Conservation (phyloP, 2,113 vertebrate genomes). For the Cyprinodon variegatus region DNA sequence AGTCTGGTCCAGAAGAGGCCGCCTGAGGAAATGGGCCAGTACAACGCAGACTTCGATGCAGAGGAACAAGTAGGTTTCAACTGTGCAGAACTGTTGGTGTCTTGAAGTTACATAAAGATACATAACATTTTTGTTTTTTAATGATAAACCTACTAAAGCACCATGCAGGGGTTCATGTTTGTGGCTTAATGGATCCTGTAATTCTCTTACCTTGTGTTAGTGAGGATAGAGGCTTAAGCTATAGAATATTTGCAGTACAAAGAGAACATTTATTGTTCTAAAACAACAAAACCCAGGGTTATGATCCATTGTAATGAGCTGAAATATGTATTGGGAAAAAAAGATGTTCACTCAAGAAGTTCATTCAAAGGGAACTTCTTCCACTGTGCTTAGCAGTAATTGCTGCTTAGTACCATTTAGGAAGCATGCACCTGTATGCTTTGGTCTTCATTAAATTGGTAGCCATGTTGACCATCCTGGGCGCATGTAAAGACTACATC, state of each 20-base stretch:
- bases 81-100: constrained; percentile 1
- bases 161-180: not conserved
- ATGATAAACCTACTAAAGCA: not conserved
- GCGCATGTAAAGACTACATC: too few species aligned
- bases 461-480: too few species aligned
- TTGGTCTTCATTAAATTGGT: too few species aligned
- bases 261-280: too few species aligned
- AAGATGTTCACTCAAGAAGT: too few species aligned
- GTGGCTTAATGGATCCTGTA: not conserved
- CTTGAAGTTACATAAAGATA: not conserved
- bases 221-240: not conserved
- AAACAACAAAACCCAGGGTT: not conserved
- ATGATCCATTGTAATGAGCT: not conserved
- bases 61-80: constrained; percentile 87
- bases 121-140: not conserved
- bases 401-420: too few species aligned
- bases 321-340: not conserved
- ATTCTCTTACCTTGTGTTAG: not conserved
- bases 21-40: constrained; percentile 87
- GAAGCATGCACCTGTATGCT: too few species aligned
- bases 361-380: too few species aligned
- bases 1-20: constrained; percentile 88
- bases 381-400: too few species aligned
- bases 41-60: constrained; percentile 89
- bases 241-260: too few species aligned